Percentiles rank a stretch among this genome's conserved stretches.
These are phyloP conservation scores for Sphecodes monilicornis DNA, from an alignment of 2,888 invertebrate genomes.

Conservation along the genomic window DNA sequence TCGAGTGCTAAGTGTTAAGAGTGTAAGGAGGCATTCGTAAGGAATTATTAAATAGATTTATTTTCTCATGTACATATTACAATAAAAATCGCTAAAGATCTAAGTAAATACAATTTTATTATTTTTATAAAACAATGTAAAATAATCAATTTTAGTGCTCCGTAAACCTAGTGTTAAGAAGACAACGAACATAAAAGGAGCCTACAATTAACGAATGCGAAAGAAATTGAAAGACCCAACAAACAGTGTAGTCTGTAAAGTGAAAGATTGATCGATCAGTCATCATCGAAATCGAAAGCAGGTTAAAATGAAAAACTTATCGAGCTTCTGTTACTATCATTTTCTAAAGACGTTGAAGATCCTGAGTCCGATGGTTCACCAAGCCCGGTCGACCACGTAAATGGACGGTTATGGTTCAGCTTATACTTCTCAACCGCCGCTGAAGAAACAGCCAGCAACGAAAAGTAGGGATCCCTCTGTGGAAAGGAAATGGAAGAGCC, in stretches of 20 bases:
- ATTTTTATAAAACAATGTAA: too few species aligned
- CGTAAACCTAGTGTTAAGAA: too few species aligned
- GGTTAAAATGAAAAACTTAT: neutral
- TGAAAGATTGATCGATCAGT: neutral
- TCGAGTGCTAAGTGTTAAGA: too few species aligned
- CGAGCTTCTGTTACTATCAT: neutral
- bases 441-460: constrained; percentile 12
- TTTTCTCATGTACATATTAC: too few species aligned
- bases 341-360: neutral
- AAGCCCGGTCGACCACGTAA: neutral
- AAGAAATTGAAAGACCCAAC: too few species aligned
- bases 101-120: too few species aligned
- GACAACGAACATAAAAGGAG: neutral
- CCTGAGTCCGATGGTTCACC: neutral
- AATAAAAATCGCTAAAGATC: too few species aligned
- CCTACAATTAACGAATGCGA: too few species aligned
- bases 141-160: too few species aligned
- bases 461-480: constrained; percentile 14
- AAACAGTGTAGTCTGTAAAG: neutral
- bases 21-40: too few species aligned
- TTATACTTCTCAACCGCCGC: neutral
- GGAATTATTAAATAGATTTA: too few species aligned
- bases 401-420: constrained; percentile 53
- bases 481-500: constrained; percentile 65
- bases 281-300: neutral